Evolutionary conservation across 2,888 invertebrate species (phyloP).

Genomic region (Corbicula japonica): DNA sequence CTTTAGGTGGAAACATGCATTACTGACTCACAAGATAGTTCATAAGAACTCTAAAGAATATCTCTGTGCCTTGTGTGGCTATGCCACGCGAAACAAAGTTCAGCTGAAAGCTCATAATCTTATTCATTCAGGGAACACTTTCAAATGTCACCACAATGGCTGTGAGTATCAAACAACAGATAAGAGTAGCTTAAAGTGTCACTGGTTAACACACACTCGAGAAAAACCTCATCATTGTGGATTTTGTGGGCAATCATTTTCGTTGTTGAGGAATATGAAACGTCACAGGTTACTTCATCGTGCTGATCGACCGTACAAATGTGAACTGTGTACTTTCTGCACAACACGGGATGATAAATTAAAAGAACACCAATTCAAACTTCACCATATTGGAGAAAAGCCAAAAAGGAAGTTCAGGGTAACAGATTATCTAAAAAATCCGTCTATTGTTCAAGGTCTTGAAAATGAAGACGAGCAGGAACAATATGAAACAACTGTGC

Average conservation of each 20-base stretch:
- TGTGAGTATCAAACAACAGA: slow-evolving; percentile 87
- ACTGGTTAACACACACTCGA: slow-evolving; percentile 88
- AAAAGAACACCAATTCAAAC: slow-evolving; percentile 87
- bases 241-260: slow-evolving; percentile 89
- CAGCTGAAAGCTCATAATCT: slow-evolving; percentile 88
- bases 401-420: slow-evolving; percentile 75
- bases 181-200: slow-evolving; percentile 88
- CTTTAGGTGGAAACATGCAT: slow-evolving; percentile 89
- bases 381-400: slow-evolving; percentile 82
- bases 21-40: slow-evolving; percentile 86
- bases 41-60: slow-evolving; percentile 88
- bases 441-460: neutral
- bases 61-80: slow-evolving; percentile 89
- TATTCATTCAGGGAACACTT: slow-evolving; percentile 88
- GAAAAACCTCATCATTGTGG: slow-evolving; percentile 89
- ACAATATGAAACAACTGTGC: slow-evolving; percentile 15
- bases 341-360: slow-evolving; percentile 88
- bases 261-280: slow-evolving; percentile 88
- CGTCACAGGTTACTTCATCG: slow-evolving; percentile 86
- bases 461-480: slow-evolving; percentile 5
- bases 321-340: slow-evolving; percentile 87
- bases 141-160: slow-evolving; percentile 87
- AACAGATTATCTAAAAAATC: slow-evolving; percentile 54
- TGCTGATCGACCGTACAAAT: slow-evolving; percentile 83
- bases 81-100: slow-evolving; percentile 88